phyloP scores from a whole-genome alignment of 2,888 invertebrate species.

The Cremastinae sp. region DNA sequence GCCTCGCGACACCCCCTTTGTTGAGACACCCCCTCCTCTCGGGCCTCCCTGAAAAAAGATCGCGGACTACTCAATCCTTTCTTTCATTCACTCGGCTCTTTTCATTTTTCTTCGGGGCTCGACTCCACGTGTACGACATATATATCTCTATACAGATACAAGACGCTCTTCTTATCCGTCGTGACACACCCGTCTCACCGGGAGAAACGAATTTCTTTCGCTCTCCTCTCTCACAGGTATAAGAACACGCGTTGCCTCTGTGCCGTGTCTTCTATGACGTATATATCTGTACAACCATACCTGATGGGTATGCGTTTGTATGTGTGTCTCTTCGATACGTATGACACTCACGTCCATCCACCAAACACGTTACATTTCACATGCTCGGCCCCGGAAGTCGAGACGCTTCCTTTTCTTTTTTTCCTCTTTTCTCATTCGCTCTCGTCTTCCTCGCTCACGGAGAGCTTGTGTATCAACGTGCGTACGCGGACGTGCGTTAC shows the following conservation, averaged over 20 bases:
- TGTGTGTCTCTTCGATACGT: constrained; percentile 50
- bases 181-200: constrained; percentile 53
- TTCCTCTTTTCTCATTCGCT: constrained; percentile 27
- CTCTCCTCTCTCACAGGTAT: constrained; percentile 56
- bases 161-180: constrained; percentile 52
- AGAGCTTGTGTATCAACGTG: constrained; percentile 40
- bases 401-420: constrained; percentile 49
- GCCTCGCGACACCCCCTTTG: constrained; percentile 77
- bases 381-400: constrained; percentile 61
- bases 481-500: constrained; percentile 26
- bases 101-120: constrained; percentile 72
- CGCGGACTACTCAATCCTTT: constrained; percentile 78
- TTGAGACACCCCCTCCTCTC: constrained; percentile 62
- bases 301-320: constrained; percentile 9
- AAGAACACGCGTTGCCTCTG: constrained; percentile 45
- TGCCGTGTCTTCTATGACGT: constrained; percentile 17
- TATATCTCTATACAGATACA: constrained; percentile 13
- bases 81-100: constrained; percentile 75
- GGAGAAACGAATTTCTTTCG: constrained; percentile 50
- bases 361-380: constrained; percentile 61
- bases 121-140: constrained; percentile 41
- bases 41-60: constrained; percentile 73
- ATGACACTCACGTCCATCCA: constrained; percentile 57
- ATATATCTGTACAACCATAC: constrained; percentile 27
- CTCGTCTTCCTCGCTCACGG: too few relatives aligned